These are phyloP conservation scores for Pedetes capensis DNA, from an alignment of 2,113 vertebrate genomes.

Conservation along the genomic window DNA sequence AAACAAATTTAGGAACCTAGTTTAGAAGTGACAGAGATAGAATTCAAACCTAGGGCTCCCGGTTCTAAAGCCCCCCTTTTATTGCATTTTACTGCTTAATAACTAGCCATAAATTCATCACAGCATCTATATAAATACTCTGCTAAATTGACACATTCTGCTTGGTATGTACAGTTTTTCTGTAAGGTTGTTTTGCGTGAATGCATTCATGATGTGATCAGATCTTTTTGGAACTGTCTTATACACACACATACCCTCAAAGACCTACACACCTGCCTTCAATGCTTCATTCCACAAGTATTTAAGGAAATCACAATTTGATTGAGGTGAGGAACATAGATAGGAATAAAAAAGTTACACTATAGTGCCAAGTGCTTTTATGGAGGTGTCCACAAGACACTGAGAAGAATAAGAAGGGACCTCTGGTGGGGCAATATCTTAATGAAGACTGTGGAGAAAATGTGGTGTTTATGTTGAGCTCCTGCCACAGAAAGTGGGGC, in stretches of 20 bases:
- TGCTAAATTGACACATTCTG: neutral
- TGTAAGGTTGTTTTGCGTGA: neutral
- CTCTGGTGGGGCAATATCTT: neutral
- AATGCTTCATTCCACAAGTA: neutral
- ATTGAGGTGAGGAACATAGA: neutral
- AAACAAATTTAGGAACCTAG: slow-evolving; percentile 5
- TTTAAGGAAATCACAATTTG: neutral
- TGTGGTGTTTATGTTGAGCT: neutral
- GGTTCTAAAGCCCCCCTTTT: neutral
- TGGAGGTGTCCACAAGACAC: neutral
- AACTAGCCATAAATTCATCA: neutral
- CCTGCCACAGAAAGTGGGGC: neutral
- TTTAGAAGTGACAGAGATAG: slow-evolving; percentile 5
- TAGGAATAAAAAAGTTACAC: neutral
- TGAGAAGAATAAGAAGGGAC: neutral
- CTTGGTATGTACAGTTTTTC: neutral
- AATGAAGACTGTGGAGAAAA: neutral
- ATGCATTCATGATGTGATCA: neutral
- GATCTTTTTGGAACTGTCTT: neutral
- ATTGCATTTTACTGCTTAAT: neutral
- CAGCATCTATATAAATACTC: neutral
- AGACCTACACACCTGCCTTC: neutral
- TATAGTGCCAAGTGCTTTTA: neutral
- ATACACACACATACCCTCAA: neutral
- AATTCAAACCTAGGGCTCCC: neutral